Base-by-base conservation (phyloP, 2,888 invertebrate genomes). In the Microctonus hyperodae region DNA sequence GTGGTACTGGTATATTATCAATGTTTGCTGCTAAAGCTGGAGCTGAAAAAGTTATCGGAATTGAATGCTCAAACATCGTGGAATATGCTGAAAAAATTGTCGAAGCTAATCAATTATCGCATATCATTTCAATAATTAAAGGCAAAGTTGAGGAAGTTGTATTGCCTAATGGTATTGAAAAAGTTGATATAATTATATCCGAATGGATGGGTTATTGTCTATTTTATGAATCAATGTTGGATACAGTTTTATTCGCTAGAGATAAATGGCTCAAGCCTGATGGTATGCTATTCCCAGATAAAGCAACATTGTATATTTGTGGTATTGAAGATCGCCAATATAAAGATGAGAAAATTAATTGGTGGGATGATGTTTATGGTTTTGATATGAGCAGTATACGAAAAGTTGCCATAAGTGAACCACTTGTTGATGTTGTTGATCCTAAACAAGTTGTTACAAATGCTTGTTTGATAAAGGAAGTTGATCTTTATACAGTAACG, bases 11-110 rank as follows among this genome's bases (percentile, higher is more conserved):
- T 50, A 99, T 99, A 79, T 87, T 99, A 60, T 97, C 97, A 35
- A 99, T 99, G 98, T 99, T 99, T 86, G 98, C 98, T 31, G 99
- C 99, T 0, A 98, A 97, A 85, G 97, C 99, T 3, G 99, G 99
- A 10, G 99, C 99, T 0, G 89, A 93, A 4, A 91, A 91, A 84
- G 99, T 99, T 0, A 93, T 97, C 79, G 99, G 98, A 61, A 94
- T 99, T 40, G 99, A 99, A 84, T 98, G 97, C 86, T 99, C 99
- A 11, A 97, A 97, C 85, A 99, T 99, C 77, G 96, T 99, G 16
- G 95, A 97, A 82, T 97, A 98, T 81, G 98, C 99, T 7, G 90
- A 93, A 75, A 94, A 97, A 86, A 99, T 99, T 73, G 91, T 99
- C 7, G 92, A 94, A 78, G 91, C 92, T 13, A 95, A 95, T 83